Percentiles rank a stretch among this genome's conserved stretches.
Conservation (phyloP, 1,140 invertebrate species). For the Cyclina sinensis region DNA sequence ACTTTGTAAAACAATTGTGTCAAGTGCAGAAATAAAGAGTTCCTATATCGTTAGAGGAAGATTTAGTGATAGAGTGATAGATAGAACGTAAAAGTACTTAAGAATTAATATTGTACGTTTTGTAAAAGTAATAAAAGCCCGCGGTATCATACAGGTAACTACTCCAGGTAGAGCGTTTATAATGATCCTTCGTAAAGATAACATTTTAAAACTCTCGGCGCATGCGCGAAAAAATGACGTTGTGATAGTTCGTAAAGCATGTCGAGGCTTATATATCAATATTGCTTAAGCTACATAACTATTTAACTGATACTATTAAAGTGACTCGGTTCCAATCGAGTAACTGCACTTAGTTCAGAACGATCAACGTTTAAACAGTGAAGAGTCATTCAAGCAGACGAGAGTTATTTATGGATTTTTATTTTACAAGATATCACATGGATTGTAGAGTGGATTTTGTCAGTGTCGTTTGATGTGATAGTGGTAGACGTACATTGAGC, state of each 20-base stretch:
- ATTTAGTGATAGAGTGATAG: no score
- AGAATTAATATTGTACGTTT: background rate
- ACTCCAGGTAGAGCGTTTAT: constrained; percentile 19
- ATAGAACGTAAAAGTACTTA: background rate
- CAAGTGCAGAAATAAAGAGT: background rate
- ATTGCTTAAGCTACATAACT: constrained; percentile 9
- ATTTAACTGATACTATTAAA: constrained; percentile 6
- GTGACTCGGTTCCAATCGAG: constrained; percentile 47
- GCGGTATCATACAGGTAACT: background rate
- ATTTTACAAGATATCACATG: background rate
- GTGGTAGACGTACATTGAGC: background rate
- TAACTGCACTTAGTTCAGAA: constrained; percentile 7
- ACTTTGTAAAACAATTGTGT: background rate
- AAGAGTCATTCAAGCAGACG: background rate
- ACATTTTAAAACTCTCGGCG: constrained; percentile 8
- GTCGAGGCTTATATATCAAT: constrained; percentile 30
- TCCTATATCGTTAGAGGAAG: no score
- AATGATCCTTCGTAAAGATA: constrained; percentile 33
- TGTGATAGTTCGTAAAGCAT: constrained; percentile 20
- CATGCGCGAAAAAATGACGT: constrained; percentile 41
- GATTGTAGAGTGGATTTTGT: background rate
- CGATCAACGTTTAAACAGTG: background rate
- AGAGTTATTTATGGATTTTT: background rate
- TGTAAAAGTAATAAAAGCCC: background rate
- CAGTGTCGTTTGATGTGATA: constrained; percentile 18